Evolutionary conservation across 2,113 vertebrate species (phyloP).

Genomic region (Amblyopsis rosae): DNA sequence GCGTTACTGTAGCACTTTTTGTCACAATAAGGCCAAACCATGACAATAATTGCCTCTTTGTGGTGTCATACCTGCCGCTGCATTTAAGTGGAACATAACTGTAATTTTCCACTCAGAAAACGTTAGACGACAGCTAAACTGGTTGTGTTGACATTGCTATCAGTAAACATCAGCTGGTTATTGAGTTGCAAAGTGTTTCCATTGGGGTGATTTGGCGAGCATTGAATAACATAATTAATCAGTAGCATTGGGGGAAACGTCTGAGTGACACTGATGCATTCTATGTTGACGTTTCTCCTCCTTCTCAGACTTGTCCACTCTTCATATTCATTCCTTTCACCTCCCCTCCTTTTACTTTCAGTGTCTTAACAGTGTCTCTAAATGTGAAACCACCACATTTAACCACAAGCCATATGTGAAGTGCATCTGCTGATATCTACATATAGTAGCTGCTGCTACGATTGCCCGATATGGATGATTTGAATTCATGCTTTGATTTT

Average conservation of each 20-base stretch:
- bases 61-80: slow-evolving; percentile 28
- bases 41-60: too few relatives aligned
- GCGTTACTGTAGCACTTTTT: not conserved
- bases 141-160: slow-evolving; percentile 55
- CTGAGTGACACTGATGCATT: slow-evolving; percentile 61
- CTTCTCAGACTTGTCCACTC: slow-evolving; percentile 39
- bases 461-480: slow-evolving; percentile 16
- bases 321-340: slow-evolving; percentile 41
- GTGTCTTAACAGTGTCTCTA: slow-evolving; percentile 41
- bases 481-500: slow-evolving; percentile 16
- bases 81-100: slow-evolving; percentile 44
- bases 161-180: slow-evolving; percentile 60
- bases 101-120: slow-evolving; percentile 36
- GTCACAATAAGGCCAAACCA: slow-evolving; percentile 9
- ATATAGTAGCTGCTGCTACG: slow-evolving; percentile 5
- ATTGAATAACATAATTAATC: slow-evolving; percentile 64
- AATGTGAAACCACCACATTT: slow-evolving; percentile 37
- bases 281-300: slow-evolving; percentile 31
- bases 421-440: slow-evolving; percentile 25
- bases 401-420: slow-evolving; percentile 37
- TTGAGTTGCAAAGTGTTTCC: slow-evolving; percentile 60
- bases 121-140: slow-evolving; percentile 40
- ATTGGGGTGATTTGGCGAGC: slow-evolving; percentile 61
- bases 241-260: slow-evolving; percentile 48
- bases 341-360: slow-evolving; percentile 45